Conservation (phyloP, 2,888 invertebrate species). For the Iselma pallidipennis region DNA sequence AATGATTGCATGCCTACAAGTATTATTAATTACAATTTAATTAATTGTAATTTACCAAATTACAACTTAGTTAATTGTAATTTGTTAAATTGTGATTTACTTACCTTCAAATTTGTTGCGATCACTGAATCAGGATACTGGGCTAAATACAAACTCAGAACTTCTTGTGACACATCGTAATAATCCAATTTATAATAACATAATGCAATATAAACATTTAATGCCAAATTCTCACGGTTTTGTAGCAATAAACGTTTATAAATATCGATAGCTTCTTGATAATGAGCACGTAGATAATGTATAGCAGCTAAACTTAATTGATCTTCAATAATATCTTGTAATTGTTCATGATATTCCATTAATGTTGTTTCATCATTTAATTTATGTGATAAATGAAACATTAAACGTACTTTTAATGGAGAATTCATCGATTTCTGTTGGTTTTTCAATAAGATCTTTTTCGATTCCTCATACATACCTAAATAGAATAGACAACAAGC, state of each 20-base stretch:
- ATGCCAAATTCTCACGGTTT: conserved; percentile 87
- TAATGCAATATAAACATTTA: conserved; percentile 96
- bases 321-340: conserved; percentile 90
- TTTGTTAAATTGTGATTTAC: not conserved
- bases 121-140: conserved; percentile 92
- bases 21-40: not conserved
- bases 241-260: conserved; percentile 92
- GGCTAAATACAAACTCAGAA: conserved; percentile 90
- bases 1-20: conserved; percentile 74
- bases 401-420: conserved; percentile 69
- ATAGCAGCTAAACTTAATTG: conserved; percentile 95
- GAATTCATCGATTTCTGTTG: conserved; percentile 67
- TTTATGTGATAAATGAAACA: conserved; percentile 94
- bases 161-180: conserved; percentile 97
- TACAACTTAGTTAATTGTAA: not conserved
- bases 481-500: conserved; percentile 96
- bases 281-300: conserved; percentile 94
- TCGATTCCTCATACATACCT: conserved; percentile 74
- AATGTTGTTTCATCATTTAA: conserved; percentile 84
- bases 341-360: conserved; percentile 79
- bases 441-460: conserved; percentile 66
- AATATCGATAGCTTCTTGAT: conserved; percentile 98
- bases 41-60: not conserved
- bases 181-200: conserved; percentile 99
- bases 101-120: conserved; percentile 88